These are phyloP conservation scores for Drosophila melanogaster DNA, from an alignment of 1,140 invertebrate species.

Conservation along the genomic window DNA sequence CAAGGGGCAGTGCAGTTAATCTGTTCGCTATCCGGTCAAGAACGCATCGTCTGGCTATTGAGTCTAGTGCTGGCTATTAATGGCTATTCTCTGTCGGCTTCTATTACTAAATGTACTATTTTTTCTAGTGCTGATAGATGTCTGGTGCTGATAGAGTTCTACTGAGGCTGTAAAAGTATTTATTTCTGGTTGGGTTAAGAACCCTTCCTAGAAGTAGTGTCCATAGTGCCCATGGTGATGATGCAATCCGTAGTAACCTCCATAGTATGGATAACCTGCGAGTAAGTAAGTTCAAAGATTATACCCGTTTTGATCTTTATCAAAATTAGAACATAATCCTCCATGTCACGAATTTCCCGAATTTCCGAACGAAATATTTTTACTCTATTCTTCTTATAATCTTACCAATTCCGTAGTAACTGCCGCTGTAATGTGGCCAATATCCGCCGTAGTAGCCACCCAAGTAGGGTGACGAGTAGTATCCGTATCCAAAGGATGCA, in stretches of 20 bases:
- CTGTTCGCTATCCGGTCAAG: slow-evolving; percentile 50
- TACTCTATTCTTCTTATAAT: too few relatives aligned
- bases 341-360: too few relatives aligned
- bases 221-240: slow-evolving; percentile 78
- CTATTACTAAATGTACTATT: slow-evolving; percentile 22
- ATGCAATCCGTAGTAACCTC: slow-evolving; percentile 61
- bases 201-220: slow-evolving; percentile 63
- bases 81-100: slow-evolving; percentile 25
- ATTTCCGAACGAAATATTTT: not conserved
- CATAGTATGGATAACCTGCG: slow-evolving; percentile 77
- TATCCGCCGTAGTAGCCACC: slow-evolving; percentile 63
- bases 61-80: slow-evolving; percentile 42
- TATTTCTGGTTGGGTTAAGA: not conserved
- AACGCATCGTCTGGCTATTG: slow-evolving; percentile 49
- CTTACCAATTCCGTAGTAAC: slow-evolving; percentile 72
- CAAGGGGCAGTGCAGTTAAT: slow-evolving; percentile 56
- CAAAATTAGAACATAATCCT: too few relatives aligned
- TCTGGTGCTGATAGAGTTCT: slow-evolving; percentile 21
- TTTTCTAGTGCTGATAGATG: slow-evolving; percentile 18
- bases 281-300: not conserved
- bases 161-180: slow-evolving; percentile 28
- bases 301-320: too few relatives aligned
- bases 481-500: slow-evolving; percentile 73
- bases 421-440: slow-evolving; percentile 55
- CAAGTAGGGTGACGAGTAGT: slow-evolving; percentile 73